Conservation (phyloP, 2,113 vertebrate genomes). For the Maccullochella peelii region DNA sequence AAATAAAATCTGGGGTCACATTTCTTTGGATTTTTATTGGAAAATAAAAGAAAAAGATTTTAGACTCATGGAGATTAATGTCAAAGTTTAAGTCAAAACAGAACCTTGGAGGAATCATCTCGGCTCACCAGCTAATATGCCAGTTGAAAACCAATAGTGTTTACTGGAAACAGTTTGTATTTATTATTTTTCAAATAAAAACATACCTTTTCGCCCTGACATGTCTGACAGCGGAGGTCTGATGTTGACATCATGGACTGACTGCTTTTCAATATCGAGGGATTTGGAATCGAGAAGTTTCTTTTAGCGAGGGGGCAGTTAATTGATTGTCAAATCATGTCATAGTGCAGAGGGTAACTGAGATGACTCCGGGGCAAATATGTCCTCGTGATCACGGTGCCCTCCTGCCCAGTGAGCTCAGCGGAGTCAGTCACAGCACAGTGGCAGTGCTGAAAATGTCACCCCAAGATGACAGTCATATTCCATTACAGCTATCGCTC, state of each 20-base stretch:
- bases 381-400: constrained; percentile 69
- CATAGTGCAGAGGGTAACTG: constrained; percentile 73
- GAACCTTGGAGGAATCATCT: not conserved
- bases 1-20: constrained; percentile 2
- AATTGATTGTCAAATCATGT: constrained; percentile 84
- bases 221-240: constrained; percentile 62
- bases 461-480: constrained; percentile 76
- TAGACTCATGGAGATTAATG: constrained; percentile 2
- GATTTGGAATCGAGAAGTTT: constrained; percentile 50
- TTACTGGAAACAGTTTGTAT: not conserved
- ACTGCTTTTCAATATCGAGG: constrained; percentile 15
- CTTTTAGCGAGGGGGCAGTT: constrained; percentile 64
- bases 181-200: constrained; percentile 7
- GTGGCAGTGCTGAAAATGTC: constrained; percentile 80
- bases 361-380: constrained; percentile 83
- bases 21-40: constrained; percentile 11
- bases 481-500: constrained; percentile 80
- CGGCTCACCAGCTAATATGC: not conserved
- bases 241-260: constrained; percentile 46
- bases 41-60: not conserved
- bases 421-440: constrained; percentile 73
- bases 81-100: not conserved
- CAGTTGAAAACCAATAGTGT: not conserved
- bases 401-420: constrained; percentile 75
- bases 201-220: constrained; percentile 82